These are phyloP conservation scores for Laticauda colubrina DNA, from an alignment of 2,113 vertebrate genomes.

Conservation along the genomic window DNA sequence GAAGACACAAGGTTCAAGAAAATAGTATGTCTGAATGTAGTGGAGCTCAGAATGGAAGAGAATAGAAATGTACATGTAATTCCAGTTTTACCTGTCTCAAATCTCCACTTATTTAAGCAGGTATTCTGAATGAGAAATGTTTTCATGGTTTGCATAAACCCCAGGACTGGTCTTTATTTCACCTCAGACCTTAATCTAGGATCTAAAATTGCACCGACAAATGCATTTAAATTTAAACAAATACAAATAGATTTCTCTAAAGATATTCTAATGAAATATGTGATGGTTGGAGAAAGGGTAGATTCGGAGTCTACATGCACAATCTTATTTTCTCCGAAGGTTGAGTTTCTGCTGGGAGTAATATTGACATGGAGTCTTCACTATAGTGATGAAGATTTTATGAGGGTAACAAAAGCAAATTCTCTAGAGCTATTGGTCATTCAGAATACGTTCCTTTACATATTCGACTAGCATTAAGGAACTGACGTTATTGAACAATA, in stretches of 20 bases:
- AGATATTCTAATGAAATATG: background rate
- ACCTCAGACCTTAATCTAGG: background rate
- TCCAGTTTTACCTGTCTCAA: background rate
- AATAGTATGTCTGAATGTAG: background rate
- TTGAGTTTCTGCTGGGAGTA: background rate
- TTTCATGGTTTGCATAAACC: background rate
- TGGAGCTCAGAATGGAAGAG: background rate
- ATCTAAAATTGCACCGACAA: background rate
- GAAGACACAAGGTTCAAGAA: background rate
- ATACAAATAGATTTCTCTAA: background rate
- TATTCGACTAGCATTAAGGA: background rate
- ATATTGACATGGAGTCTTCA: background rate
- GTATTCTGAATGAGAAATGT: background rate
- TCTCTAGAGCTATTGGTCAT: background rate
- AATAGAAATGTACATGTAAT: too few relatives aligned
- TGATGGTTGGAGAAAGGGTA: background rate
- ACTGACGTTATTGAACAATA: background rate
- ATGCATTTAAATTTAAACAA: background rate
- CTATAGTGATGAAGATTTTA: background rate
- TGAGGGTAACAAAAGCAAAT: background rate
- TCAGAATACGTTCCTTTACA: background rate
- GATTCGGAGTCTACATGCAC: background rate
- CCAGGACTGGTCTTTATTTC: background rate
- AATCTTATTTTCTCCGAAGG: background rate
- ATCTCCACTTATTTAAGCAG: background rate